Conservation (phyloP, 37 sponge, comb jelly and placozoan species). For the Chondrosia reniformis region DNA sequence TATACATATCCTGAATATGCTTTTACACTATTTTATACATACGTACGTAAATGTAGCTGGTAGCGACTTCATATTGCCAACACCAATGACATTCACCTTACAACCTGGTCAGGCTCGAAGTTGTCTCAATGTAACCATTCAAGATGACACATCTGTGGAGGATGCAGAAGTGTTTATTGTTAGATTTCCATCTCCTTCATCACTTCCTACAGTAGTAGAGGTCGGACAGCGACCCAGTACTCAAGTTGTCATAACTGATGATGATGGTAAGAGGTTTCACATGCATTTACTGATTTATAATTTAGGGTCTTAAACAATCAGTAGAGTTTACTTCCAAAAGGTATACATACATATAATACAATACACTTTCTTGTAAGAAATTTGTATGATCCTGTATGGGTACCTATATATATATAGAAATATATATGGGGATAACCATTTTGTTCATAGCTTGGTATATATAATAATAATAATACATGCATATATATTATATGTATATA, state of each 20-base stretch:
- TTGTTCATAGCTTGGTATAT: not conserved
- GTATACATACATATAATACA: too few relatives aligned
- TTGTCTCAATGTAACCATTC: slow-evolving; percentile 27
- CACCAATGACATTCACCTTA: not conserved
- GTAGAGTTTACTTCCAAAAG: not conserved
- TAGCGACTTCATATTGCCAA: slow-evolving; percentile 22
- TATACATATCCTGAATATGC: too few relatives aligned
- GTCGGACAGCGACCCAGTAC: too few relatives aligned
- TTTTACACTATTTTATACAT: too few relatives aligned
- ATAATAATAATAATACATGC: not conserved
- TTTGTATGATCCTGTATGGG: not conserved
- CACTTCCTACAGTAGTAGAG: too few relatives aligned
- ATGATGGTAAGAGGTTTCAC: not conserved
- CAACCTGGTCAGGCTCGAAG: not conserved
- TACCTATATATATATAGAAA: not conserved
- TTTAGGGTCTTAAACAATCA: not conserved
- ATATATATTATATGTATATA: not conserved
- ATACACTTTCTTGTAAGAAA: too few relatives aligned
- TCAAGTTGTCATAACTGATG: slow-evolving; percentile 21
- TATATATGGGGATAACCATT: too few relatives aligned
- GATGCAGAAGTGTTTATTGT: slow-evolving; percentile 31
- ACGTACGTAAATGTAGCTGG: not conserved
- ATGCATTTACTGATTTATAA: not conserved
- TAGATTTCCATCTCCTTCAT: too few relatives aligned
- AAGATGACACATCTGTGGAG: slow-evolving; percentile 31